Base-by-base conservation (phyloP, 2,113 vertebrate genomes). In the Laterallus jamaicensis region DNA sequence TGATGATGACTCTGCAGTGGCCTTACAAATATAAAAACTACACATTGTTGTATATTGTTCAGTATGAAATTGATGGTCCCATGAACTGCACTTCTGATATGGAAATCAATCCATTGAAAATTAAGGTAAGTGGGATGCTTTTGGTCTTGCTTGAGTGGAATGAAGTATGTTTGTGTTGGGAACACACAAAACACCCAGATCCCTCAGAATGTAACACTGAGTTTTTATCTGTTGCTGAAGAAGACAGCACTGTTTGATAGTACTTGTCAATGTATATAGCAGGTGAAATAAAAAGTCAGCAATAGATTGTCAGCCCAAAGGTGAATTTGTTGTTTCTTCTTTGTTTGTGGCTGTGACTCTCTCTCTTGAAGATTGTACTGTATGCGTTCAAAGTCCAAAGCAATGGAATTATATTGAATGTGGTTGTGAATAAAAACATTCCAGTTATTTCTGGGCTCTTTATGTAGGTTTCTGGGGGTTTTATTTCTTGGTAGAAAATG, bases 31-130 rank as follows among this genome's bases (percentile, higher is more conserved):
- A 97, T 1, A 98, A 97, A 71, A 99, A 99, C 54, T 97, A 98
- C 60, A 99, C 98, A 0, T 96, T 99, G 85, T 93, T 99, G 85
- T 99, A 99, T 92, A 98, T 99, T 88, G 98, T 98, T 58, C 97
- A 98, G 62, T 99, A 98, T 29, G 98, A 99, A 39, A 98, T 99
- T 9, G 99, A 99, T 32, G 99, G 99, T 11, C 98, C 99, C n/a
- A 99, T 99, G 98, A 99, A 99, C 97, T 99, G 99, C 93, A 99
- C 98, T 91, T 98, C 98, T 1, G 98, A 99, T 91, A 95, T 96
- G 69, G 98, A 98, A 93, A 98, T 99, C 97, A 99, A 99, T 96
- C 98, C 99, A 2, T 83, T 99, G 87, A 99, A 99, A 81, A 98
- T 99, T 60, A 98, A 99, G 91, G 99, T 99, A 94, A 96, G 54